Conservation (phyloP, 37 sponge, comb jelly and placozoan genomes). For the Trichoplax adhaerens region DNA sequence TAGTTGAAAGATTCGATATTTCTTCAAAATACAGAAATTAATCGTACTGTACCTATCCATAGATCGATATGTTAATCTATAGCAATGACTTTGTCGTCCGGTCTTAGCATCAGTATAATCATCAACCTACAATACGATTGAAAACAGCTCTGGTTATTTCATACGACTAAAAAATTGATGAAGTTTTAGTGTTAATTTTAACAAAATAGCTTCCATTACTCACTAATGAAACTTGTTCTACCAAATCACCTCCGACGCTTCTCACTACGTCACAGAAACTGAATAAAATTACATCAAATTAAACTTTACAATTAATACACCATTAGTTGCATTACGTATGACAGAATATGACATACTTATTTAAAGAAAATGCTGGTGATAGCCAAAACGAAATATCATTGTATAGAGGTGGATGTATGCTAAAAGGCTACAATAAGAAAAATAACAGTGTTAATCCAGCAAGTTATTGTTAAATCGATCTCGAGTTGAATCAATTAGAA, state of each 20-base stretch:
- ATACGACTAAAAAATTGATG: too few species aligned
- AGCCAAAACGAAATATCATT: conserved; percentile 79
- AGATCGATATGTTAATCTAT: conserved; percentile 54
- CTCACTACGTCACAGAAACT: conserved; percentile 67
- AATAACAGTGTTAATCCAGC: not conserved
- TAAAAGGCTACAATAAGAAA: conserved; percentile 31
- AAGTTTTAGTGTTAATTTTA: too few species aligned
- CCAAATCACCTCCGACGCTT: conserved; percentile 38
- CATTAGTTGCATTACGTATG: too few species aligned
- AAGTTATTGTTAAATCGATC: too few species aligned
- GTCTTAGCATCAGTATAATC: conserved; percentile 28
- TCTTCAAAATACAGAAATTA: too few species aligned
- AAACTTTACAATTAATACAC: not conserved
- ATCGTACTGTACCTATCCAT: conserved; percentile 27
- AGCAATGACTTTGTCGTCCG: conserved; percentile 35
- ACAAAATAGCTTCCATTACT: too few species aligned
- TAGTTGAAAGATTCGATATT: too few species aligned
- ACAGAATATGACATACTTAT: conserved; percentile 3
- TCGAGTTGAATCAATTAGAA: too few species aligned
- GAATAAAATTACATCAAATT: conserved; percentile 13
- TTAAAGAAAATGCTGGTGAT: conserved; percentile 7
- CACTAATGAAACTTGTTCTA: conserved; percentile 30
- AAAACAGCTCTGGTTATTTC: too few species aligned
- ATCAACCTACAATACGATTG: conserved; percentile 26
- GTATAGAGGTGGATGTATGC: conserved; percentile 49